Evolutionary conservation across 2,888 invertebrate species (phyloP), one percentile per base, ranked within the genome.

Genomic region (Xylota sylvarum): DNA sequence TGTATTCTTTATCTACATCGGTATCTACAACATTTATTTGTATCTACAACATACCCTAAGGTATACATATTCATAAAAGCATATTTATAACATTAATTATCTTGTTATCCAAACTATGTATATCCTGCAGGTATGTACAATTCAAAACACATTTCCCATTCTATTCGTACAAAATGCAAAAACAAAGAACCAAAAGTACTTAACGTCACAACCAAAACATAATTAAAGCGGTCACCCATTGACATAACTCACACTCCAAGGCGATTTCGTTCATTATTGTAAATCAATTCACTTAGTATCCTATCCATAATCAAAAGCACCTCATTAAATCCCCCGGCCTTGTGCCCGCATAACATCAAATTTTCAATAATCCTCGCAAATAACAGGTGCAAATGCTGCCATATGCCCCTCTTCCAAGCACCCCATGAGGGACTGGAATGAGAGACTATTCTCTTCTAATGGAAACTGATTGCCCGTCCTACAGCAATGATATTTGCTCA

Each of bases 291-390:
- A 60, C 77, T 69, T 50, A 77, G 62, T 35, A 62, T 46, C 55
- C 46, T 12, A 43, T 62, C 23, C 60, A 58, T 77, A 77, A 69
- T 48, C 58, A 62, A 69, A 62, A 55, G 48, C 60, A 52, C 60
- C 52, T 78, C 69, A 78, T 78, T 78, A 69, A 78, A 52, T 69
- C 43, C 60, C 58, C 50, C 60, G 17, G 0, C 12, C 2, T 2
- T 27, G 35, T 23, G 37, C 62, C 14, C 30, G 23, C 35, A 27
- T 23, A 46, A 70, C 70, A 70, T 55, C 43, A 64, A 52, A 64
- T 62, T 79, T 70, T 70, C 70, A 70, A 79, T 78, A 78, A 78
- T 52, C 78, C 62, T 17, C 19, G 5, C 40, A 70, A 60, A 78
- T 69, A 55, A 14, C 78, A 78, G 78, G 78, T 78, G 67, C 58